Conservation (phyloP, 1,140 invertebrate species). For the Listronotus bonariensis region DNA sequence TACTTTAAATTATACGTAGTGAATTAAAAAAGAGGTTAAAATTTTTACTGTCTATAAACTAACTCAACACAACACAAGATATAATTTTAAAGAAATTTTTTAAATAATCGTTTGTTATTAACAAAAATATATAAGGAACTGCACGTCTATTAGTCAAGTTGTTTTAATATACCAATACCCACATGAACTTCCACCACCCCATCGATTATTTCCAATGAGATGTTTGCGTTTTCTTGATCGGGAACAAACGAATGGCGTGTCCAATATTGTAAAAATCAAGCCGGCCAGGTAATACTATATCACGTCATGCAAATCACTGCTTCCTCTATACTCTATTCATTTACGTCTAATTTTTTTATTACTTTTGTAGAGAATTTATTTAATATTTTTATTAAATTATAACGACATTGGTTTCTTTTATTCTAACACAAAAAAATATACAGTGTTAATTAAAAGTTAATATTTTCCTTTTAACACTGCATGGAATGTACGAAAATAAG, state of each 20-base stretch:
- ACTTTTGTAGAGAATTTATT: neutral
- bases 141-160: neutral
- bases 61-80: no score
- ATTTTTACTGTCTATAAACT: no score
- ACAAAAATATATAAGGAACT: no score
- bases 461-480: no score
- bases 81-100: no score
- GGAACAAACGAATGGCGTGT: slow-evolving; percentile 23
- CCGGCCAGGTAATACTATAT: slow-evolving; percentile 8
- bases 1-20: no score
- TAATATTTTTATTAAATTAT: neutral
- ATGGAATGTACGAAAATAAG: no score
- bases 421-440: no score
- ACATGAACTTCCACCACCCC: slow-evolving; percentile 7
- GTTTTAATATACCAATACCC: neutral
- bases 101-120: no score
- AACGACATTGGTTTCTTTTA: no score
- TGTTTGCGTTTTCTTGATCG: slow-evolving; percentile 31
- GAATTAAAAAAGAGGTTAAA: no score
- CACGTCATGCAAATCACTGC: slow-evolving; percentile 12
- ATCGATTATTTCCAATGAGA: slow-evolving; percentile 34
- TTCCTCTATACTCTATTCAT: neutral
- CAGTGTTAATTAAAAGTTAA: no score
- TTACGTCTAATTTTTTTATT: slow-evolving; percentile 30
- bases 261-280: slow-evolving; percentile 12